Evolutionary conservation across 1,140 invertebrate species (phyloP), one percentile per base, ranked within the genome.

Genomic region (Tetramorium parvispinum): DNA sequence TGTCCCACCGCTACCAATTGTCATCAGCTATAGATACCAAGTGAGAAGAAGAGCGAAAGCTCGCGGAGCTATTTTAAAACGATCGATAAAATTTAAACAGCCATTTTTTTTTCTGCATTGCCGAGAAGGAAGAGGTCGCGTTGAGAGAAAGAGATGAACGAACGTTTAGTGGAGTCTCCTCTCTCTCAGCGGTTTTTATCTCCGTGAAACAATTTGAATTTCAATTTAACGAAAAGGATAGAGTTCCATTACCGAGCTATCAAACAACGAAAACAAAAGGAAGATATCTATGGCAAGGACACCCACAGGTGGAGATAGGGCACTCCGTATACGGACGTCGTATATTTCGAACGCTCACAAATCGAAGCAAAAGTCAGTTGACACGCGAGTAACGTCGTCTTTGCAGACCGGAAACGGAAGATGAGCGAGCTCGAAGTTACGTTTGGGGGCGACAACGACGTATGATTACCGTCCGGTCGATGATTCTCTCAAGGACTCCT

Each of bases 381-480:
- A 83, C 68, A 83, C 79, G 79, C 79, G 79, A 83, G 79, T 66
- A 83, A 83, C 79, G 79, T 85, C 70, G 82, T 85, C 82, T 78
- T 85, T 77, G 82, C 71, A 85, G 61, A 85, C 82, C 75, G 46
- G 82, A 78, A 85, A 77, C 82, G 82, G 75, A 85, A 78, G 75
- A 85, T 78, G 73, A 85, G 49, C 82, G 82, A 85, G 75, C 75
- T 85, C 82, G 73, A 66, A 65, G 61, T 78, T 85, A 85, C 11
- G 11, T 85, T 32, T 85, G n/a, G 37, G 37, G 21, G 37, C 65
- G 18, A 68, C 65, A 68, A 71, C 13, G 8, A 57, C 18, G 24
- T 51, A 32, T 40, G 57, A 78, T 85, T 51, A 78, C 37, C 46
- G 57, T 85, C 79, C 8, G 13, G n/a, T 59, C 79, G 43, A 73